A percentile compares a stretch with the other conserved stretches of the same genome.
Evolutionary conservation across 2,113 vertebrate genomes (phyloP).

Genomic region (Dissostichus mawsoni): DNA sequence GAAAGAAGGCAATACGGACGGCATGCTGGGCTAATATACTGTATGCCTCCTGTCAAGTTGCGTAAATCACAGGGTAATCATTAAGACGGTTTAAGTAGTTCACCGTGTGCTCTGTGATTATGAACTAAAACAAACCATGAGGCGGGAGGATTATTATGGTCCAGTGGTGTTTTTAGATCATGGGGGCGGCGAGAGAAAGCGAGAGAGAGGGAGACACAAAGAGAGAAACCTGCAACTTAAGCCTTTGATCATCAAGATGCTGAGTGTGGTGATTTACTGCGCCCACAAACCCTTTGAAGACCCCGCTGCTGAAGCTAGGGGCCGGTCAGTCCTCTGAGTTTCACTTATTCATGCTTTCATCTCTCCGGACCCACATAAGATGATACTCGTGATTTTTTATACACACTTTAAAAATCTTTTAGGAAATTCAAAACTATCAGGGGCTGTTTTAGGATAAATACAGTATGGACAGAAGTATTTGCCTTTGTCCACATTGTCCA

Average conservation of each 20-base stretch:
- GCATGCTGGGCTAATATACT: constrained; percentile 44
- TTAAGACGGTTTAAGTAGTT: constrained; percentile 65
- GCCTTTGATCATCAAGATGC: constrained; percentile 73
- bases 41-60: constrained; percentile 49
- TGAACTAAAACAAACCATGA: constrained; percentile 58
- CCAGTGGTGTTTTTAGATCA: constrained; percentile 63
- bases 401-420: not conserved
- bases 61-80: constrained; percentile 68
- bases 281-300: constrained; percentile 69
- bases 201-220: constrained; percentile 19
- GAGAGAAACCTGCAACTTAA: constrained; percentile 41
- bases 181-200: not conserved
- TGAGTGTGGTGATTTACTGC: constrained; percentile 68
- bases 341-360: constrained; percentile 54
- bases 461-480: too few relatives aligned
- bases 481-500: too few relatives aligned
- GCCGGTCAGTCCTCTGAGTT: constrained; percentile 53
- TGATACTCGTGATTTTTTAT: constrained; percentile 33
- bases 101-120: constrained; percentile 66
- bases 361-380: constrained; percentile 21
- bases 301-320: constrained; percentile 19
- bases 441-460: not conserved
- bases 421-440: not conserved
- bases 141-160: constrained; percentile 55
- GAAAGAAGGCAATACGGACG: constrained; percentile 8